Base-by-base conservation (phyloP, 1,140 invertebrate species). In the Acromyrmex echinatior region DNA sequence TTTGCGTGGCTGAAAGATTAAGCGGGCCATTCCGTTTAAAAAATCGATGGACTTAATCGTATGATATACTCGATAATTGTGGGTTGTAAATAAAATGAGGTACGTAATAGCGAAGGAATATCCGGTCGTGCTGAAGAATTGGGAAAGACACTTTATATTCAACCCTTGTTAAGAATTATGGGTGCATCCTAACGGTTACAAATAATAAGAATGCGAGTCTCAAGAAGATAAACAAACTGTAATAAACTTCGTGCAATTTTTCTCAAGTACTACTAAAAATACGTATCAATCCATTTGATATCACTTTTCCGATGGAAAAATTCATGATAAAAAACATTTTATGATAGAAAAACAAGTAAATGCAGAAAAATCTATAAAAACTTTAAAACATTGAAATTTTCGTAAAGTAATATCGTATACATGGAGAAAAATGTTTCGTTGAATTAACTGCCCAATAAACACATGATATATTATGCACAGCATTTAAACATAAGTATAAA, bases 1-100 rank as follows among this genome's bases (percentile, higher is more conserved):
- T 84, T 84, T 76, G 70, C 70, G 39, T 49, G 39, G 39, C 68
- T 82, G 25, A 62, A 63, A 74, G 70, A 84, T 84, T 39, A 62
- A 35, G 16, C 39, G 39, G 56, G 3, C 25, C 56, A 49, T 58
- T 74, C 4, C 25, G 25, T 70, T 16, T 35, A 51, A 51, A 39
- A 31, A 76, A 84, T 51, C 53, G 68, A 74, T 62, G 12, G 18
- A 60, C 53, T 82, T 76, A 76, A 84, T 76, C 45, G 56, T 39
- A 35, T 58, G 39, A 82, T 82, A 84, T 45, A 63, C 39, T 63
- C 70, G 56, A 76, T 12, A 28, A 68, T 35, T 76, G 39, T 21
- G 12, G 56, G 7, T 28, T 39, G 58, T 84, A 84, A 76, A 84
- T 84, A 76, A 84, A 76, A 74, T 74, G 39, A 45, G 7, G 39